Evolutionary conservation across 2,797 vertebrate species (phyloP).

Genomic region (Pipistrellus kuhlii): DNA sequence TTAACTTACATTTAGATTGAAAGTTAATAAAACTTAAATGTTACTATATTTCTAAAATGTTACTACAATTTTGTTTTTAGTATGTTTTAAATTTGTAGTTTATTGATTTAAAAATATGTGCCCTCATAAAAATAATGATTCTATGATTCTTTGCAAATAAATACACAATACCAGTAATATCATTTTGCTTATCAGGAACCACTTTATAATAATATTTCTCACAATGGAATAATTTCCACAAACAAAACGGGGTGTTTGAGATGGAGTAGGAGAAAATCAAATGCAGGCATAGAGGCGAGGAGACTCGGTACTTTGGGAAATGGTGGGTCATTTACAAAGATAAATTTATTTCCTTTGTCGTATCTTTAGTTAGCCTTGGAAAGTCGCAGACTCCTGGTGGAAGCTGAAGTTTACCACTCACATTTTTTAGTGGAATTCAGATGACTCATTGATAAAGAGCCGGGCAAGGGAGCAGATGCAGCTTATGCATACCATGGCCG

Average conservation of each 20-base stretch:
- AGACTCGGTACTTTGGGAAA: not conserved
- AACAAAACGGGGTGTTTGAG: not conserved
- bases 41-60: not conserved
- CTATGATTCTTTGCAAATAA: slow-evolving; percentile 8
- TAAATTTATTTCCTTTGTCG: slow-evolving; percentile 39
- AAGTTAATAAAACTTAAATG: no score
- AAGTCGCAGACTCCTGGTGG: slow-evolving; percentile 64
- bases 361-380: slow-evolving; percentile 47
- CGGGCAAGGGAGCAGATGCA: slow-evolving; percentile 67
- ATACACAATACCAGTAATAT: not conserved
- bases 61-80: not conserved
- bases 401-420: not conserved
- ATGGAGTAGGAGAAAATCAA: not conserved
- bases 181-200: not conserved
- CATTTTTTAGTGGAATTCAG: slow-evolving; percentile 68
- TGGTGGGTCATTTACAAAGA: not conserved
- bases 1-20: not conserved
- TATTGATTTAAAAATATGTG: not conserved
- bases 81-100: not conserved
- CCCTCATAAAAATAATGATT: not conserved
- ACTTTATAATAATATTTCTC: not conserved
- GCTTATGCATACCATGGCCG: slow-evolving; percentile 50
- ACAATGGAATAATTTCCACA: not conserved
- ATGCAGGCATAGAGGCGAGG: not conserved
- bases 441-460: slow-evolving; percentile 65